Percentiles rank a stretch among this genome's conserved stretches.
phyloP scores from a whole-genome alignment of 2,888 invertebrate species.

The Chaetoderma sp. region DNA sequence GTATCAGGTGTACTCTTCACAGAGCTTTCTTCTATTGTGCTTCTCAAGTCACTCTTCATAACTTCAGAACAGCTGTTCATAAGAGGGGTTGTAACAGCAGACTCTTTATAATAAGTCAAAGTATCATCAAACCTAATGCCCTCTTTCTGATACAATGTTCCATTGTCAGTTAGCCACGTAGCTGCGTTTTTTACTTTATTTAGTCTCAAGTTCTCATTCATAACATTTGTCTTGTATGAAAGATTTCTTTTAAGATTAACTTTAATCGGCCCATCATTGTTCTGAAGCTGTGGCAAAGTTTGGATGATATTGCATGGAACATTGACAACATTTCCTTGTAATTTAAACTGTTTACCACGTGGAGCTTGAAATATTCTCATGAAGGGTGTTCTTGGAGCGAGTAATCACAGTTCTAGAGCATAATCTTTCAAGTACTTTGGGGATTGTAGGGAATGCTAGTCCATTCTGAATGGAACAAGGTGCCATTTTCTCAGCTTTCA shows the following conservation, averaged over 20 bases:
- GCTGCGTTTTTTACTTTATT: background rate
- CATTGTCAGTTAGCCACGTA: background rate
- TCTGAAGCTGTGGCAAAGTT: background rate
- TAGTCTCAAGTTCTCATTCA: background rate
- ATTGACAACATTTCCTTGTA: background rate
- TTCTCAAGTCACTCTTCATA: background rate
- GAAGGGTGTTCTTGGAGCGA: background rate
- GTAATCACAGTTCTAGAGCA: background rate
- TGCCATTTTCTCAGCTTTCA: background rate
- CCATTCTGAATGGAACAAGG: background rate
- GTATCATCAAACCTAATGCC: background rate
- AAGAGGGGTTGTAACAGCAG: too few relatives aligned
- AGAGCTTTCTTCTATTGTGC: background rate
- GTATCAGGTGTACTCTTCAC: background rate
- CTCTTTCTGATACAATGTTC: background rate
- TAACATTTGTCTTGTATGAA: background rate
- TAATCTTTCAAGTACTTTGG: background rate
- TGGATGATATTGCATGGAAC: background rate
- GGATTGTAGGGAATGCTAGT: background rate
- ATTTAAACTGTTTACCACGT: background rate
- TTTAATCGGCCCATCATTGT: background rate
- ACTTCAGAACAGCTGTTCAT: too few relatives aligned
- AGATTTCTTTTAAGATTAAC: background rate
- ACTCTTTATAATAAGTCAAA: background rate
- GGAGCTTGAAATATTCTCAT: slow-evolving; percentile 1